Percentiles rank a stretch among this genome's conserved stretches.
Evolutionary conservation across 1,140 invertebrate species (phyloP).

Genomic region (Apis florea): DNA sequence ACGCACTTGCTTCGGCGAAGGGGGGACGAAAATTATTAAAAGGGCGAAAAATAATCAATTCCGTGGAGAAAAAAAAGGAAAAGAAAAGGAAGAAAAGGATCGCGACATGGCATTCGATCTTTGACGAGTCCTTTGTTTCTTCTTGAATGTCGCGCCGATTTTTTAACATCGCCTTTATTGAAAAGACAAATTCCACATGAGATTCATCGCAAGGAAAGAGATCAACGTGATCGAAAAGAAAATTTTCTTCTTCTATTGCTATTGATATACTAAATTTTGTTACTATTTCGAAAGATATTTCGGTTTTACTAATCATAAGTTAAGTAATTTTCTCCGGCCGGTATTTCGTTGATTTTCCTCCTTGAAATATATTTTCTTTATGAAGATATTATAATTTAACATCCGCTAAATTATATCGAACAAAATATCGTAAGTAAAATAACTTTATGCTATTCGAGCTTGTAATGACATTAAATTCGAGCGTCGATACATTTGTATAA

Average conservation of each 20-base stretch:
- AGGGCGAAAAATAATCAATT: slow-evolving; percentile 19
- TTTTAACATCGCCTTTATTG: background rate
- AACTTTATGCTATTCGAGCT: background rate
- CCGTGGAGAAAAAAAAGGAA: background rate
- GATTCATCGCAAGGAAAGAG: background rate
- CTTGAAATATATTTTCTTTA: background rate
- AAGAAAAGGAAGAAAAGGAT: background rate
- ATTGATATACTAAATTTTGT: background rate
- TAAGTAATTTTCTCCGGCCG: background rate
- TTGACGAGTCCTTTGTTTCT: background rate
- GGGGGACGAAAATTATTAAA: too few species aligned
- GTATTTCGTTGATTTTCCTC: background rate
- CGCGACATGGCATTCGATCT: background rate
- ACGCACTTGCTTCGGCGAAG: slow-evolving; percentile 43
- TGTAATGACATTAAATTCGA: background rate
- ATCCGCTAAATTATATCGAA: background rate
- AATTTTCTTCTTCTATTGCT: background rate
- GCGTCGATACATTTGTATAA: slow-evolving; percentile 28
- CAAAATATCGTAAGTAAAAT: slow-evolving; percentile 9
- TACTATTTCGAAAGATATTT: background rate
- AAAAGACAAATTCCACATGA: background rate
- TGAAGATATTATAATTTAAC: slow-evolving; percentile 4
- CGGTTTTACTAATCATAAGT: background rate
- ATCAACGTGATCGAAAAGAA: background rate
- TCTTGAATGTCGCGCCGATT: background rate